A percentile compares a stretch with the other conserved stretches of the same genome.
phyloP scores from a whole-genome alignment of 2,113 vertebrate genomes.

The Pyxicephalus adspersus region DNA sequence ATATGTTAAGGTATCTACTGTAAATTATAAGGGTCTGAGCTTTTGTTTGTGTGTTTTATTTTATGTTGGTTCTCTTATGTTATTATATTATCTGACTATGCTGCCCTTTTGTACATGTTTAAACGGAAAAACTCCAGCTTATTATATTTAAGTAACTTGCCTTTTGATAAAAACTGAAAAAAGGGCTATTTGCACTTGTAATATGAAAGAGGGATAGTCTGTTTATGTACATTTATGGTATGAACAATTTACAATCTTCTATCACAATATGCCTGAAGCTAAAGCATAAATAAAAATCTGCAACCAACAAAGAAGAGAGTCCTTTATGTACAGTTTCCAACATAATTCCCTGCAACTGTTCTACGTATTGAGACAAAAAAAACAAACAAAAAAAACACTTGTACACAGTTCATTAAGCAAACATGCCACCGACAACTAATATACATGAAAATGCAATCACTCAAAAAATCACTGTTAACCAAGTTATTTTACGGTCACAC shows the following conservation, averaged over 20 bases:
- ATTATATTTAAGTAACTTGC: too few relatives aligned
- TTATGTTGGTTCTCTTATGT: too few relatives aligned
- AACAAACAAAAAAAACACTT: background rate
- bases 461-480: background rate
- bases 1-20: too few relatives aligned
- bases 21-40: too few relatives aligned
- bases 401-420: background rate
- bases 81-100: too few relatives aligned
- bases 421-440: background rate
- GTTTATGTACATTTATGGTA: background rate
- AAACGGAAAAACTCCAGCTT: too few relatives aligned
- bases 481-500: background rate
- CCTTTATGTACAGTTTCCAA: background rate
- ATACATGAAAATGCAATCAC: background rate
- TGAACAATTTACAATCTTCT: background rate
- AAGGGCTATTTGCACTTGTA: too few relatives aligned
- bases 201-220: background rate
- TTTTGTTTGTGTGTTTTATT: too few relatives aligned
- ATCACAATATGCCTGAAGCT: background rate
- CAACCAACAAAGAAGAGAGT: background rate
- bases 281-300: background rate
- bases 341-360: background rate
- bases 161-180: background rate
- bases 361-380: background rate
- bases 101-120: too few relatives aligned